A percentile compares a stretch with the other conserved stretches of the same genome.
Evolutionary conservation across 2,797 vertebrate species (phyloP).

Genomic region (Sebastes minor): DNA sequence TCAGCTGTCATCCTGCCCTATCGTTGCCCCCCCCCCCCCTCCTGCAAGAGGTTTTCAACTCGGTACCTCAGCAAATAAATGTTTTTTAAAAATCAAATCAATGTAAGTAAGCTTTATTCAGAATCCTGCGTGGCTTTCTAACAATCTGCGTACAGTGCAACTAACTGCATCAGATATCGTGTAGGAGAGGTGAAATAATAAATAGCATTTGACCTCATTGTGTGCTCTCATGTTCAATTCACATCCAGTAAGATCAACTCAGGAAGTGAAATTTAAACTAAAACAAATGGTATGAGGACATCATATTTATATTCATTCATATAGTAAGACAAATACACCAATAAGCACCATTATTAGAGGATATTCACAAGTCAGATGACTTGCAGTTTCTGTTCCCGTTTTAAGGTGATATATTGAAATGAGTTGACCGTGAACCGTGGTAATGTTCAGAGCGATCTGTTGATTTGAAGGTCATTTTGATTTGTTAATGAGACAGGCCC

Average conservation of each 20-base stretch:
- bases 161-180: not conserved
- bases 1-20: not conserved
- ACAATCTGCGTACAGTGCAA: not conserved
- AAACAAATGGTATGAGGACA: conserved; percentile 16
- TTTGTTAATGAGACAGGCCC: conserved; percentile 15
- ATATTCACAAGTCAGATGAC: not conserved
- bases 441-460: not conserved
- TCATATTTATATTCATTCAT: conserved; percentile 32
- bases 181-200: not conserved
- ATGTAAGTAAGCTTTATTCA: conserved; percentile 1
- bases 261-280: conserved; percentile 65
- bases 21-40: not conserved
- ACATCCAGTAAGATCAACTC: conserved; percentile 67
- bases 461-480: not conserved
- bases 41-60: conserved; percentile 32
- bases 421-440: not conserved
- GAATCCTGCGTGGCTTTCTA: conserved; percentile 29
- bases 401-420: not conserved
- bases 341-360: not conserved
- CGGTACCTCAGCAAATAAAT: conserved; percentile 30
- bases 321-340: not conserved
- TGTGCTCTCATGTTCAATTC: conserved; percentile 36
- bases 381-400: not conserved
- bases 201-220: not conserved
- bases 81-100: not conserved